Evolutionary conservation across 2,113 vertebrate genomes (phyloP), one percentile per base, ranked within the genome.

Genomic region (Neogale vison): DNA sequence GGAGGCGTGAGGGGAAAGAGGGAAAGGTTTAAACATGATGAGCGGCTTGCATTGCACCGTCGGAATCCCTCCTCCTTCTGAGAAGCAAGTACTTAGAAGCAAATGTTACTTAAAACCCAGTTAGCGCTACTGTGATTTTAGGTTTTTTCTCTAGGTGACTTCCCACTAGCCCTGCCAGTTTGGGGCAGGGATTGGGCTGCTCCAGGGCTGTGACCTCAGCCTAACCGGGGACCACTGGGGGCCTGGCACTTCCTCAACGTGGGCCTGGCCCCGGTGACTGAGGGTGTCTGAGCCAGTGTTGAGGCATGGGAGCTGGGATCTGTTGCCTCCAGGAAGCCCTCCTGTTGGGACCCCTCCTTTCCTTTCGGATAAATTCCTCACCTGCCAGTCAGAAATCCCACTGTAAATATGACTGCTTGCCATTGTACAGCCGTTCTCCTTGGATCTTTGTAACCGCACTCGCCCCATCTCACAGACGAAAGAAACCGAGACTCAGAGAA

Each of bases 31-130:
- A 91, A 81, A 80, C 7, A 1, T 45, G 47, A 93, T 71, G 36
- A 89, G 89, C 52, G 57, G 65, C 52, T 45, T 23, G 42, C 74
- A 31, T 14, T 2, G 20, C 11, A 47, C 31, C 9, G 0, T 3
- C 8, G 0, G 29, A 1, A 0, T 47, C 72, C 76, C 81, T 69
- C 39, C 23, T 55, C 74, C 84, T 91, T 69, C 86, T 86, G 72
- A 95, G 80, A 96, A 84, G 39, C 9, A 83, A 80, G 69, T 50
- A 39, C 59, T 71, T 61, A 90, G n/a, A 74, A 79, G 89, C 47
- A 92, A 86, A 77, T 55, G 50, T 50, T 81, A 36, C 88, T 81
- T 76, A 92, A 86, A 83, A 74, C n/a, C 50, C 84, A 90, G 80
- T 74, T 47, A 55, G 42, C 0, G 1, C 50, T 10, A 9, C 76